Evolutionary conservation across 2,797 vertebrate species (phyloP).

Genomic region (Merluccius polli): DNA sequence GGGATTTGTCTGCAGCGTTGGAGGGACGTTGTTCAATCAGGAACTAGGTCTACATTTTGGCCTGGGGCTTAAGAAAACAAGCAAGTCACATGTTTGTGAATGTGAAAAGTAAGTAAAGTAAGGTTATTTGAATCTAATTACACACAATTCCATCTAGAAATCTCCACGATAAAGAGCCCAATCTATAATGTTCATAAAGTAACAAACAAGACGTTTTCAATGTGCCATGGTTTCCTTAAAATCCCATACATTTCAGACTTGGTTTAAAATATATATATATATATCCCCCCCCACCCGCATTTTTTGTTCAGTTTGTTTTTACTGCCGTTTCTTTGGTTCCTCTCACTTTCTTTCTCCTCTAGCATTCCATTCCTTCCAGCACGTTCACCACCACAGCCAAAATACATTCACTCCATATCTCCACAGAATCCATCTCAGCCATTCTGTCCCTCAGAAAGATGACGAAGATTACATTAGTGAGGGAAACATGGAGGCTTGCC

Average conservation of each 20-base stretch:
- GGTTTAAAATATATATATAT: background rate
- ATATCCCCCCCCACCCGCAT: background rate
- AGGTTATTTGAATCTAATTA: no score
- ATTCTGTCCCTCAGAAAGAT: slow-evolving; percentile 37
- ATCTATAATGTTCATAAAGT: background rate
- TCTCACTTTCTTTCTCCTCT: background rate
- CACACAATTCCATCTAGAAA: no score
- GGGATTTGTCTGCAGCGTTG: background rate
- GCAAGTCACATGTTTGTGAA: background rate
- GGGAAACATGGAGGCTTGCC: slow-evolving; percentile 56
- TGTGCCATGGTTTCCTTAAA: background rate
- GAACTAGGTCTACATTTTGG: background rate
- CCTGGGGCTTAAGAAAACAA: background rate
- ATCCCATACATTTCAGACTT: no score
- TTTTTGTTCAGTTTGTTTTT: background rate
- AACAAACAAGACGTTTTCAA: background rate
- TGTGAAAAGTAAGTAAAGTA: background rate
- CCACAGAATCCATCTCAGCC: slow-evolving; percentile 33
- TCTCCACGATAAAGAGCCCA: no score
- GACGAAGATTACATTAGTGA: slow-evolving; percentile 35
- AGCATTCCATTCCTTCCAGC: background rate
- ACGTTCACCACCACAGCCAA: slow-evolving; percentile 22
- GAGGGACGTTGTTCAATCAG: background rate
- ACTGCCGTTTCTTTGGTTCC: background rate
- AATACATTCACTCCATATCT: slow-evolving; percentile 36